Evolutionary conservation across 2,797 vertebrate genomes (phyloP).

Genomic region (Thalassophryne amazonica): DNA sequence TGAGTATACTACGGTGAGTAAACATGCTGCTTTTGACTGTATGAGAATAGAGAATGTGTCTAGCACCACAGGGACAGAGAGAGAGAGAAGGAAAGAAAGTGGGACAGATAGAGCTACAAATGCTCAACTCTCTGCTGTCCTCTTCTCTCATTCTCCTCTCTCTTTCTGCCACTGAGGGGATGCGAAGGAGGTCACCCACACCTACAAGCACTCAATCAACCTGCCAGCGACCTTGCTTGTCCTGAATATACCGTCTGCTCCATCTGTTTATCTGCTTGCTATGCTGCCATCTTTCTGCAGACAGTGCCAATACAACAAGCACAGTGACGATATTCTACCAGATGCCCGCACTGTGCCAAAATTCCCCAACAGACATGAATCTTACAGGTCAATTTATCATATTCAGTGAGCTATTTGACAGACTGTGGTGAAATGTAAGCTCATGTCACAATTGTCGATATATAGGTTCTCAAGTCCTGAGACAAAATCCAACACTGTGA

Average conservation of each 20-base stretch:
- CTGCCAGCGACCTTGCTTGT: slow-evolving; percentile 73
- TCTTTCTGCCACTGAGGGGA: slow-evolving; percentile 50
- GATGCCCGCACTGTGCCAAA: slow-evolving; percentile 38
- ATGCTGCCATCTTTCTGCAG: slow-evolving; percentile 36
- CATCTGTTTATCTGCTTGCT: slow-evolving; percentile 39
- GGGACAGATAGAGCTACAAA: slow-evolving; percentile 54
- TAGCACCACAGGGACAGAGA: slow-evolving; percentile 18
- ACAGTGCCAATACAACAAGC: slow-evolving; percentile 51
- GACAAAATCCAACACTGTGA: too few relatives aligned
- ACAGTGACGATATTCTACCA: slow-evolving; percentile 46
- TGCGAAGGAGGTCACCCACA: slow-evolving; percentile 77
- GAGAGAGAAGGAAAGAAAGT: slow-evolving; percentile 45
- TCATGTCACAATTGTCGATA: slow-evolving; percentile 14
- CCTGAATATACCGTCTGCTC: slow-evolving; percentile 65
- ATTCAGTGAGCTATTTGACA: slow-evolving; percentile 14
- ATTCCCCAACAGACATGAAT: slow-evolving; percentile 12
- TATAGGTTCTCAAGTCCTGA: too few relatives aligned
- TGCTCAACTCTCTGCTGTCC: slow-evolving; percentile 31
- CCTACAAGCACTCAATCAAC: slow-evolving; percentile 76
- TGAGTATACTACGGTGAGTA: neutral
- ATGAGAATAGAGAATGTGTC: slow-evolving; percentile 6
- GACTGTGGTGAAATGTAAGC: too few relatives aligned
- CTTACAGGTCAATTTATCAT: slow-evolving; percentile 3
- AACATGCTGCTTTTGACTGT: neutral
- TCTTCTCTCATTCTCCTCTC: slow-evolving; percentile 31